Evolutionary conservation across 2,888 invertebrate genomes (phyloP).

Genomic region (Parasteatoda lunata): DNA sequence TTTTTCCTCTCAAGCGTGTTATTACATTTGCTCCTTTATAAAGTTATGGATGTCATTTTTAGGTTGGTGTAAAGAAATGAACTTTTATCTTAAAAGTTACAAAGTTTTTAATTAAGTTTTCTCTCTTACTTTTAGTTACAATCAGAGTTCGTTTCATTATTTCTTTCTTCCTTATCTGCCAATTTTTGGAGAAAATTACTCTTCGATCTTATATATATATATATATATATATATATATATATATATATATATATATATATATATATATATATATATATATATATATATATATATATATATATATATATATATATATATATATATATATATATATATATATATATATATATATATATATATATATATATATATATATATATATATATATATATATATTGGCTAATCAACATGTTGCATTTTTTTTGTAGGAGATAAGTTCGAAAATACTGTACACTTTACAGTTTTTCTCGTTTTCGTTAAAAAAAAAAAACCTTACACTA

Average conservation of each 20-base stretch:
- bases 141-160: not conserved
- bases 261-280: too few species aligned
- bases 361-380: too few species aligned
- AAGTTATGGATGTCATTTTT: conserved; percentile 59
- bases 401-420: too few species aligned
- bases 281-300: too few species aligned
- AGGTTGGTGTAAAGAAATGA: conserved; percentile 31
- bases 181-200: not conserved
- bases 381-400: too few species aligned
- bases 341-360: too few species aligned
- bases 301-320: too few species aligned
- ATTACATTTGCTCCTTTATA: conserved; percentile 61
- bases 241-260: too few species aligned
- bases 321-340: not conserved
- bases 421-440: too few species aligned
- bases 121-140: not conserved
- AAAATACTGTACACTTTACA: too few species aligned
- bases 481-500: too few species aligned
- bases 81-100: conserved; percentile 40
- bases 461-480: too few species aligned
- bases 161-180: not conserved
- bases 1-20: conserved; percentile 26
- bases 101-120: conserved; percentile 36
- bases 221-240: not conserved
- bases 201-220: not conserved